Conservation (phyloP, 64 coral and sea anemone species). For the Montipora cactus region DNA sequence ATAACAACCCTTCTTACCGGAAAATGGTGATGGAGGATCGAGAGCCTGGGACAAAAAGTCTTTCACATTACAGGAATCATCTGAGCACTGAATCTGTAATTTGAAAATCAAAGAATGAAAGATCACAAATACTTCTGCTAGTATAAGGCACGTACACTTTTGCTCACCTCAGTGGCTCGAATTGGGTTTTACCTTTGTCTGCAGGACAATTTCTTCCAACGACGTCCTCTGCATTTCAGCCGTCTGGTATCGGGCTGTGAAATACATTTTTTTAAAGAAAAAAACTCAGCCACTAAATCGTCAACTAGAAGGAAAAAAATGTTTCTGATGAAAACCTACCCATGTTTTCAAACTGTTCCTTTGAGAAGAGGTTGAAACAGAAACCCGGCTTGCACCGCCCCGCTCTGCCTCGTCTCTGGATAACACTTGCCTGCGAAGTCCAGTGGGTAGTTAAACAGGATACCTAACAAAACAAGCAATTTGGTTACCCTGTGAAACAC, state of each 20-base stretch:
- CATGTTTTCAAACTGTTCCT: conserved; percentile 79
- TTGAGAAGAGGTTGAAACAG: conserved; percentile 88
- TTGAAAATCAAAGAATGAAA: neutral
- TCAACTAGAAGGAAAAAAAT: neutral
- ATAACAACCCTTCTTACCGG: conserved; percentile 44
- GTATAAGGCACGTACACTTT: no score
- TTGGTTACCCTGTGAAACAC: neutral
- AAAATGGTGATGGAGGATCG: conserved; percentile 65
- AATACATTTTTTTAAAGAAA: neutral
- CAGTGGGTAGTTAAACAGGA: conserved; percentile 82
- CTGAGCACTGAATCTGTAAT: conserved; percentile 67
- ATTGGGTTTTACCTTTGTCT: conserved; percentile 69
- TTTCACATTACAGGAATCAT: conserved; percentile 20
- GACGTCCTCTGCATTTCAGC: conserved; percentile 87
- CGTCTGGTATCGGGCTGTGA: conserved; percentile 70
- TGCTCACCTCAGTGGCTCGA: no score
- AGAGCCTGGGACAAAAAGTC: conserved; percentile 74
- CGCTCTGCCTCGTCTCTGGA: conserved; percentile 79
- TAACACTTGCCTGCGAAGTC: conserved; percentile 76
- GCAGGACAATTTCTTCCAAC: conserved; percentile 90
- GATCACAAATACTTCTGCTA: no score
- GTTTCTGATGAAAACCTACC: conserved; percentile 32
- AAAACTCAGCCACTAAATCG: neutral
- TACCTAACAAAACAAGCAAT: conserved; percentile 33
- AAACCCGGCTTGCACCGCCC: conserved; percentile 77